These are phyloP conservation scores for Gymnorhina tibicen DNA, from an alignment of 2,113 vertebrate species.

Conservation along the genomic window DNA sequence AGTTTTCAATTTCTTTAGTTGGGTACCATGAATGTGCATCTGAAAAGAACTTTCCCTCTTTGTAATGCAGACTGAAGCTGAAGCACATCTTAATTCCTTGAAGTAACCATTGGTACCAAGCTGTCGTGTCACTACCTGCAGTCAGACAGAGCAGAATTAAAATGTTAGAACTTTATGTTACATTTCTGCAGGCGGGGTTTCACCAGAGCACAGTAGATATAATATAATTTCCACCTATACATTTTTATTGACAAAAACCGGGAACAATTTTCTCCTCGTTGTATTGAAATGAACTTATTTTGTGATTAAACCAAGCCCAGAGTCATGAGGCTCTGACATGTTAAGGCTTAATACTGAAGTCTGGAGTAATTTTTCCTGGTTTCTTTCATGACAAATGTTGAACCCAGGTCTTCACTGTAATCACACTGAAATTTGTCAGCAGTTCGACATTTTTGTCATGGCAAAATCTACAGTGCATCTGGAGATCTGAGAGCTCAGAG, in stretches of 20 bases:
- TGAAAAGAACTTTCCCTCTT: conserved; percentile 38
- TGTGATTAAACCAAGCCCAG: background rate
- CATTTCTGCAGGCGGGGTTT: background rate
- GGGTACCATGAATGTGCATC: conserved; percentile 9
- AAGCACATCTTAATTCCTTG: conserved; percentile 31
- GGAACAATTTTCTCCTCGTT: background rate
- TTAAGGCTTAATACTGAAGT: background rate
- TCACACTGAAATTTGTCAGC: background rate
- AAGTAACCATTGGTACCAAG: background rate
- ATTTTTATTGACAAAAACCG: background rate
- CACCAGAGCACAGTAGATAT: background rate
- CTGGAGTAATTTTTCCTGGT: background rate
- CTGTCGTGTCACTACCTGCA: conserved; percentile 1
- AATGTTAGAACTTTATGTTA: background rate
- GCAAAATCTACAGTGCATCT: background rate
- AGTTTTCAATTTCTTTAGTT: conserved; percentile 28
- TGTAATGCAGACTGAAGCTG: background rate
- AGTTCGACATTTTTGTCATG: background rate
- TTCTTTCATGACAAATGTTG: background rate
- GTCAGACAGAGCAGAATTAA: background rate
- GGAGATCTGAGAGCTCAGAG: background rate
- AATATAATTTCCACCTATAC: background rate
- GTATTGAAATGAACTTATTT: background rate
- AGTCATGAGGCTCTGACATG: background rate
- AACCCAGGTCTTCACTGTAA: background rate